Percentiles rank a stretch among this genome's conserved stretches.
Conservation (phyloP, 2,113 vertebrate species). For the Mastomys coucha region DNA sequence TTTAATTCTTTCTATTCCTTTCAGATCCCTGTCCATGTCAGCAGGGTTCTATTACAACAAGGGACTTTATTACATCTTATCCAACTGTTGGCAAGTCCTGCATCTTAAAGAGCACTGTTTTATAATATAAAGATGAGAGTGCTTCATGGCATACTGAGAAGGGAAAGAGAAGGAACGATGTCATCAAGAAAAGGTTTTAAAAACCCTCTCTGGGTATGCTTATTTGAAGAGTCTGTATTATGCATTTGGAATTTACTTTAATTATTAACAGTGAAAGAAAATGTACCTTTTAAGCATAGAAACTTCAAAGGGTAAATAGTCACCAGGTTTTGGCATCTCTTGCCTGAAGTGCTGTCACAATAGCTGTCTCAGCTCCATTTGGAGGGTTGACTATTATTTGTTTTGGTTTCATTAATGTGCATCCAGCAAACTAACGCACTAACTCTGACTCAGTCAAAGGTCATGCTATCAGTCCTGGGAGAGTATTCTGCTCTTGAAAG, state of each 20-base stretch:
- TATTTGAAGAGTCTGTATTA: constrained; percentile 38
- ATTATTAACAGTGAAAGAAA: constrained; percentile 72
- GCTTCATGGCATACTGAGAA: constrained; percentile 72
- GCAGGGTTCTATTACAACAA: constrained; percentile 81
- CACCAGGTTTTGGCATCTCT: constrained; percentile 15
- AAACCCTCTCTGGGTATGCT: constrained; percentile 40
- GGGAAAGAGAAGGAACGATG: constrained; percentile 40
- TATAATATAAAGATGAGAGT: constrained; percentile 79
- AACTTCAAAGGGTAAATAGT: constrained; percentile 75
- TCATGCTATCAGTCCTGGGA: neutral
- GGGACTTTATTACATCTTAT: constrained; percentile 85
- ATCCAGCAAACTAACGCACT: neutral
- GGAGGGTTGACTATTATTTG: neutral
- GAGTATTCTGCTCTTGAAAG: neutral
- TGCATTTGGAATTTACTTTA: constrained; percentile 51
- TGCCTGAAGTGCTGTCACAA: constrained; percentile 37
- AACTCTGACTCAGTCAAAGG: neutral
- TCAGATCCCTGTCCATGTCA: constrained; percentile 82
- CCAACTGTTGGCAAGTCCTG: constrained; percentile 86
- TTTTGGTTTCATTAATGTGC: neutral
- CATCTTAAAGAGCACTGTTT: constrained; percentile 83
- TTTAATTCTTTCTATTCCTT: constrained; percentile 79
- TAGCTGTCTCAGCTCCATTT: neutral
- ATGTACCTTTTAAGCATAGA: constrained; percentile 68
- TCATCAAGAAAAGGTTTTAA: constrained; percentile 67